Conservation (phyloP, 2,797 vertebrate genomes). For the Macrochelys suwanniensis region DNA sequence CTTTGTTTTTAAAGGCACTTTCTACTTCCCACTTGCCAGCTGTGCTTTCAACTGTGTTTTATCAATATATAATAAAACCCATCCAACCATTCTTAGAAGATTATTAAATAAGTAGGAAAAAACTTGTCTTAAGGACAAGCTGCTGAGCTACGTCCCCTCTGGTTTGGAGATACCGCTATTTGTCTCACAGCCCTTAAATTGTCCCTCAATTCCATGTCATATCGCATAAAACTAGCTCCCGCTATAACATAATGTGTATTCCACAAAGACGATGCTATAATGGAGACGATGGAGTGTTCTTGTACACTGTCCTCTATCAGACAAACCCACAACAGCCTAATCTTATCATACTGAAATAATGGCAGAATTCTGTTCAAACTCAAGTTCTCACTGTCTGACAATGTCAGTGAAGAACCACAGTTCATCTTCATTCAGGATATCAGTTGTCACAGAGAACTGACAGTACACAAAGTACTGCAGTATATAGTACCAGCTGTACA, state of each 20-base stretch:
- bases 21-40: not conserved
- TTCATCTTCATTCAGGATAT: conserved; percentile 35
- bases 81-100: not conserved
- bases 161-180: not conserved
- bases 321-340: conserved; percentile 1
- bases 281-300: not conserved
- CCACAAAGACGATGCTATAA: not conserved
- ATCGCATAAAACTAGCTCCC: not conserved
- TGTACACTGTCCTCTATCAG: not conserved
- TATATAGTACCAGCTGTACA: not conserved
- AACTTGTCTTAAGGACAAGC: not conserved
- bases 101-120: not conserved
- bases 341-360: conserved; percentile 19
- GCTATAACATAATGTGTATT: fast-evolving
- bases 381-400: conserved; percentile 42
- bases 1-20: not conserved
- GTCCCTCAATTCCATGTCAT: not conserved
- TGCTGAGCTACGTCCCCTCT: not conserved
- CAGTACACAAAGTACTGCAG: conserved; percentile 13
- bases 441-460: conserved; percentile 39
- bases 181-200: not conserved
- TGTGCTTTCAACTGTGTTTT: fast-evolving
- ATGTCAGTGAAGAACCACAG: conserved; percentile 37
- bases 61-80: not conserved
- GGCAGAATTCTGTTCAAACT: conserved; percentile 49